Evolutionary conservation across 2,888 invertebrate genomes (phyloP), one percentile per base, ranked within the genome.

Genomic region (Polymixis flavicincta): DNA sequence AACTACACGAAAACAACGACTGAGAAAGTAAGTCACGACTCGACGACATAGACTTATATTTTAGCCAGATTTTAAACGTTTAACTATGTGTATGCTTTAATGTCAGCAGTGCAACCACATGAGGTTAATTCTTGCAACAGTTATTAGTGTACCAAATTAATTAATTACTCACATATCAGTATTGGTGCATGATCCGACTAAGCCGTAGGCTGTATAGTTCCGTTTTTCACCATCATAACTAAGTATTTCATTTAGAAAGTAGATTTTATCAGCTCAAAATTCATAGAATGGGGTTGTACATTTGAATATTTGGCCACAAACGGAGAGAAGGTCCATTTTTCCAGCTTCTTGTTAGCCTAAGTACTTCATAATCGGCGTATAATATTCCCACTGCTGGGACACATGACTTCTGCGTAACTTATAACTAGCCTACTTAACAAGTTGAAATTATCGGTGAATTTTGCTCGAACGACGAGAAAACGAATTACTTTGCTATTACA

Each of bases 221-320:
- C 4, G 9, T 1, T 28, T 74, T 25, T 73, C n/a, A 17, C 14
- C 3, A 32, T 6, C 14, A 19, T 32, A 45, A 19, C 0, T 11
- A 7, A 7, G 11, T 19, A 73, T 6, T 6, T 57, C 14, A 37
- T 19, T 52, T 22, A 74, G 25, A 45, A 25, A 59, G 9, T 28
- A 17, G 9, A 28, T 52, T 64, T 45, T 19, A 14, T 52, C 25
- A 32, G 48, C 22, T 55, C 48, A 32, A 61, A 52, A 54, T n/a
- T 70, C 42, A n/a, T 14, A 14, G 2, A 45, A 69, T 37, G 14
- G 17, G 6, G 19, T 28, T 45, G 4, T 55, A 1, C 0, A 7
- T 64, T 74, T 55, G 9, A 25, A 61, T 57, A 76, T 55, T 63
- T 28, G 11, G 7, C 8, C 5, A 32, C 45, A 37, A 64, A 55